These are phyloP conservation scores for Bathynomus jamesi DNA, from an alignment of 1,140 invertebrate genomes.

Conservation along the genomic window DNA sequence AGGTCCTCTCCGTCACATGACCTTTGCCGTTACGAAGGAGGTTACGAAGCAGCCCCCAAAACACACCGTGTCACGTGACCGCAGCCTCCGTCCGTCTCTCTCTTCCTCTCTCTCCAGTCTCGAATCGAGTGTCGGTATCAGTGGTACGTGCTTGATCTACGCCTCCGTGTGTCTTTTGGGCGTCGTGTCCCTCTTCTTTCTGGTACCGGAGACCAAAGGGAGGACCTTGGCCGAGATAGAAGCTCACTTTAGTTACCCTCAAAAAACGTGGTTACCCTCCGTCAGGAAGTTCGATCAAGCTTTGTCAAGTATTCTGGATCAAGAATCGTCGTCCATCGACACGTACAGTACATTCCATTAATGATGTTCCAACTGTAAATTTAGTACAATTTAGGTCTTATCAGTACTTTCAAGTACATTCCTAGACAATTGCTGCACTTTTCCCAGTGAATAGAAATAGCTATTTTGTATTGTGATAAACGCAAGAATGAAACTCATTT, in stretches of 20 bases:
- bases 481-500: too few species aligned
- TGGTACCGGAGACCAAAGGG: constrained; percentile 72
- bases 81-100: too few species aligned
- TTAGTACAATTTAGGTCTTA: too few species aligned
- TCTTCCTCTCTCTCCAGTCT: constrained; percentile 39
- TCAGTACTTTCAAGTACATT: too few species aligned
- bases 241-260: constrained; percentile 36
- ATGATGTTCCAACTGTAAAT: too few species aligned
- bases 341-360: constrained; percentile 8
- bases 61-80: too few species aligned
- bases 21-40: too few species aligned
- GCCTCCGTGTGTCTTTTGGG: constrained; percentile 51
- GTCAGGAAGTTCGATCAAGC: constrained; percentile 11
- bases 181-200: constrained; percentile 56
- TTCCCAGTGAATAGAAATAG: too few species aligned
- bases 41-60: too few species aligned
- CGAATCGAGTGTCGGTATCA: constrained; percentile 39
- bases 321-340: neutral
- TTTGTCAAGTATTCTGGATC: constrained; percentile 18
- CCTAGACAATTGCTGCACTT: too few species aligned
- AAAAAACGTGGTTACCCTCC: neutral
- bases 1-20: too few species aligned
- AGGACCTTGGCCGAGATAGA: constrained; percentile 68
- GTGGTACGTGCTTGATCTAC: constrained; percentile 51
- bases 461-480: too few species aligned